Evolutionary conservation across 2,888 invertebrate species (phyloP).

Genomic region (Agrotis ipsilon): DNA sequence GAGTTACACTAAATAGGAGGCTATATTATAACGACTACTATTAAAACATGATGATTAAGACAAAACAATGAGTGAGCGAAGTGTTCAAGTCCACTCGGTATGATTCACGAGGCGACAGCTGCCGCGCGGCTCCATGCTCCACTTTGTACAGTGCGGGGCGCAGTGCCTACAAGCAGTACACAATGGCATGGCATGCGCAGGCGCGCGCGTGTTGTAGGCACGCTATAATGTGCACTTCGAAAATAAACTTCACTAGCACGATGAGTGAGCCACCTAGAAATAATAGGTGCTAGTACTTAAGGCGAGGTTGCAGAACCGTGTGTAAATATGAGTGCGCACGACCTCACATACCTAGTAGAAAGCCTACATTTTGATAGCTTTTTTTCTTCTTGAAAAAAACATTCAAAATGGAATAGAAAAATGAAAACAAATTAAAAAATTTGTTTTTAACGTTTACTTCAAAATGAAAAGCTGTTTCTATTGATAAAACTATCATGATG

Average conservation of each 20-base stretch:
- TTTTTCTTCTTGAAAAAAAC: too few species aligned
- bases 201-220: conserved; percentile 17
- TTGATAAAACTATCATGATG: too few species aligned
- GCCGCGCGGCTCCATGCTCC: conserved; percentile 13
- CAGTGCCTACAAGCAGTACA: conserved; percentile 17
- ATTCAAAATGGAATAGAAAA: too few species aligned
- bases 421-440: too few species aligned
- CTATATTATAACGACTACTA: conserved; percentile 33
- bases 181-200: background rate
- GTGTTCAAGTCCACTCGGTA: conserved; percentile 47
- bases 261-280: conserved; percentile 26
- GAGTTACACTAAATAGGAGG: conserved; percentile 14
- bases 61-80: conserved; percentile 42
- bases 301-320: too few species aligned
- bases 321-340: too few species aligned
- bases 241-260: conserved; percentile 19
- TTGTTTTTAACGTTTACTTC: too few species aligned
- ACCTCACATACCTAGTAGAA: too few species aligned
- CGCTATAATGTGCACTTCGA: conserved; percentile 19
- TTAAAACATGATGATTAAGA: conserved; percentile 42
- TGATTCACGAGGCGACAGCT: conserved; percentile 47
- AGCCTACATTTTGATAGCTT: too few species aligned
- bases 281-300: background rate
- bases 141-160: background rate
- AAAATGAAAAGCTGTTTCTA: too few species aligned